phyloP scores from a whole-genome alignment of 2,113 vertebrate species.

The Colius striatus region DNA sequence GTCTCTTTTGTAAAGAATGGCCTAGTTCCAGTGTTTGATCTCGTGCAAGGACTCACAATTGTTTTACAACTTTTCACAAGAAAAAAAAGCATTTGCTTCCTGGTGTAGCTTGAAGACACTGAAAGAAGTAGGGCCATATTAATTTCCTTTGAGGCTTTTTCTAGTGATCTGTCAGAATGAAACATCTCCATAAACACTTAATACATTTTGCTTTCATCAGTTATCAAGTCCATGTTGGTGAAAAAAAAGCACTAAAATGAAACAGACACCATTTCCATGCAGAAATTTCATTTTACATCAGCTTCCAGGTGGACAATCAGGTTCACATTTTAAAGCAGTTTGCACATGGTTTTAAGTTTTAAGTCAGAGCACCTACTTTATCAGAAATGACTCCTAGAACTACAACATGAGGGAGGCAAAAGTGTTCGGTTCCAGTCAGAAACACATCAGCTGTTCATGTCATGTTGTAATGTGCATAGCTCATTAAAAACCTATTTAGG shows the following conservation, averaged over 20 bases:
- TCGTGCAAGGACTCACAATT: not conserved
- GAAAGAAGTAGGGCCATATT: not conserved
- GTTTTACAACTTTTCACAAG: not conserved
- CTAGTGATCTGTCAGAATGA: not conserved
- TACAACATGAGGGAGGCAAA: not conserved
- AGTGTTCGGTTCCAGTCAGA: not conserved
- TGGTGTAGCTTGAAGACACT: not conserved
- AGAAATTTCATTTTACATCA: not conserved
- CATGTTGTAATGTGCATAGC: not conserved
- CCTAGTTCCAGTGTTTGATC: not conserved
- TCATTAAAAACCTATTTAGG: not conserved
- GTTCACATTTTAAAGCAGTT: not conserved
- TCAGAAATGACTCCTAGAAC: not conserved
- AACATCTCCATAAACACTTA: not conserved
- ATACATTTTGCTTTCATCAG: not conserved
- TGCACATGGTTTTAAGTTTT: not conserved
- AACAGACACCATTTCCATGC: not conserved
- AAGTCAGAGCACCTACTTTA: not conserved
- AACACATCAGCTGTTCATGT: not conserved
- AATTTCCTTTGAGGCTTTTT: not conserved
- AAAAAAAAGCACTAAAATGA: not conserved
- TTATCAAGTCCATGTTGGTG: not conserved
- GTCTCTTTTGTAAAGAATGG: not conserved
- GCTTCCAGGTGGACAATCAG: not conserved
- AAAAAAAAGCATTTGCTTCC: not conserved